Conservation (phyloP, 2,113 vertebrate species). For the Lampris incognitus region DNA sequence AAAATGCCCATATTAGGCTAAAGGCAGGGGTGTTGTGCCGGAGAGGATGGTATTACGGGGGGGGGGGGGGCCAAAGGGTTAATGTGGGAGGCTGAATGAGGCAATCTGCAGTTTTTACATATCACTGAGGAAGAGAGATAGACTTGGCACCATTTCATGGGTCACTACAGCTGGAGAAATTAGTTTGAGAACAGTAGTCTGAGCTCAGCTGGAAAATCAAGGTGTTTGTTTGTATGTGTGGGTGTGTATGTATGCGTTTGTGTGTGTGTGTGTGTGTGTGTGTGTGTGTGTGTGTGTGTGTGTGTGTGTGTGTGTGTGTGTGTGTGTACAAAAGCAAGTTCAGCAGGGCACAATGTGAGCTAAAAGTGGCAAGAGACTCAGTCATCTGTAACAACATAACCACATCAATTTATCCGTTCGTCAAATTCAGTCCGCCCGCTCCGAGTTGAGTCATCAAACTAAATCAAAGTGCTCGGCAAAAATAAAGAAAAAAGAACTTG, state of each 20-base stretch:
- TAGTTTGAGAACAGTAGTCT: conserved; percentile 73
- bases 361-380: conserved; percentile 47
- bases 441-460: conserved; percentile 45
- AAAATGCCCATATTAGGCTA: conserved; percentile 44
- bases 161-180: conserved; percentile 81
- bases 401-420: conserved; percentile 56
- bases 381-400: conserved; percentile 54
- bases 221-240: conserved; percentile 43
- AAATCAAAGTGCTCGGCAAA: conserved; percentile 26
- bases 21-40: conserved; percentile 34
- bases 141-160: conserved; percentile 80
- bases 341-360: conserved; percentile 55
- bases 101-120: conserved; percentile 79
- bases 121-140: conserved; percentile 63
- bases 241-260: conserved; percentile 23
- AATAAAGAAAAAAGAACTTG: neutral
- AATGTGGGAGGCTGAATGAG: conserved; percentile 75
- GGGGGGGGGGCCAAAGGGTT: conserved; percentile 60
- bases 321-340: conserved; percentile 42
- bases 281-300: conserved; percentile 14
- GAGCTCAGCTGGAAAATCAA: conserved; percentile 57
- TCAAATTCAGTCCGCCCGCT: conserved; percentile 35
- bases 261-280: conserved; percentile 6
- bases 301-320: conserved; percentile 3
- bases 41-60: conserved; percentile 51